Evolutionary conservation across 1,140 invertebrate species (phyloP).

Genomic region (Brachionus angularis): DNA sequence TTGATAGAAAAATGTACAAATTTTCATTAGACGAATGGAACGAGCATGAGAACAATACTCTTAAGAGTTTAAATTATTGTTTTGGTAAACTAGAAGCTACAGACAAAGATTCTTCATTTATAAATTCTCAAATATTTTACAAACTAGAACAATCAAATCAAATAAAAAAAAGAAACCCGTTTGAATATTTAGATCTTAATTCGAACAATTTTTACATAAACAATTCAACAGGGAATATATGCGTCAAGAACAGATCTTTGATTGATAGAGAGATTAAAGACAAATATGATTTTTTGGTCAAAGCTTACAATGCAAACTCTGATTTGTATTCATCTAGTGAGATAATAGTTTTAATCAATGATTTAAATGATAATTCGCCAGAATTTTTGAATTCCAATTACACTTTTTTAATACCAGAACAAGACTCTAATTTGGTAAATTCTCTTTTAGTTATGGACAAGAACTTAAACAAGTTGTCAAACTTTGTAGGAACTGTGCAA

Average conservation of each 20-base stretch:
- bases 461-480: background rate
- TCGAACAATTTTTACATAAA: conserved; percentile 8
- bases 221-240: background rate
- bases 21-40: conserved; percentile 39
- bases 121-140: background rate
- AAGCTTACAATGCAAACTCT: background rate
- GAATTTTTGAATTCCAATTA: background rate
- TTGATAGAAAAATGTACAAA: conserved; percentile 2
- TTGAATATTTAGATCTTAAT: no score
- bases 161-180: background rate
- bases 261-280: conserved; percentile 2
- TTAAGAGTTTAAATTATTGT: conserved; percentile 15
- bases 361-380: conserved; percentile 24
- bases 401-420: conserved; percentile 20
- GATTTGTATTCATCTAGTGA: background rate
- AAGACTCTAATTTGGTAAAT: conserved; percentile 20
- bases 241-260: conserved; percentile 8
- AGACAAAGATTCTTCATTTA: background rate
- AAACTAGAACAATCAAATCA: background rate
- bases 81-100: background rate
- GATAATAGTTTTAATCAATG: conserved; percentile 2
- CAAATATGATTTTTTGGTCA: conserved; percentile 20
- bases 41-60: background rate
- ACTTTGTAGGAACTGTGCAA: conserved; percentile 4
- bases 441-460: background rate